These are phyloP conservation scores for Bemisia tabaci DNA, from an alignment of 1,140 invertebrate species.

Conservation along the genomic window DNA sequence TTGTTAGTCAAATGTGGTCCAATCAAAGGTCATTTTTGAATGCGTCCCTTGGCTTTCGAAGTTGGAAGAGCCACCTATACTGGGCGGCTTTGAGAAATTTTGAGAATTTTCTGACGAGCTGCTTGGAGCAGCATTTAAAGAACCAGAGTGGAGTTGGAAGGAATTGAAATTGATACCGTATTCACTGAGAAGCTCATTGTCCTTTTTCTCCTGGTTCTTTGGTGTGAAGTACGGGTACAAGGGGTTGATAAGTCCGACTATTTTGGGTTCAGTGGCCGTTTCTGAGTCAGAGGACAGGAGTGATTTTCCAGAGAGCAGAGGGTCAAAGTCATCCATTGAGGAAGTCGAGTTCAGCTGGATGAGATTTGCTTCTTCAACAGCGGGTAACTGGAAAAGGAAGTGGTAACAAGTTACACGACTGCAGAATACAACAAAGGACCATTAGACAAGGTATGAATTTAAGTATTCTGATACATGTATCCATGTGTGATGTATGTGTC, in stretches of 20 bases:
- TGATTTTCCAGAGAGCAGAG: conserved; percentile 33
- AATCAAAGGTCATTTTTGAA: conserved; percentile 14
- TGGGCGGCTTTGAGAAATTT: neutral
- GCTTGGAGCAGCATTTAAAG: conserved; percentile 4
- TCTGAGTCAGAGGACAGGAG: conserved; percentile 1
- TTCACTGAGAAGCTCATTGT: conserved; percentile 22
- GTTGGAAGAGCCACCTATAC: conserved; percentile 3
- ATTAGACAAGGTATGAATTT: too few species aligned
- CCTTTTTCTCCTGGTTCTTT: conserved; percentile 24
- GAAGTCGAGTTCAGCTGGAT: conserved; percentile 42
- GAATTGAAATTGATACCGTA: conserved; percentile 26
- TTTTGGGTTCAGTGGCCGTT: conserved; percentile 20
- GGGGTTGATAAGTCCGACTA: conserved; percentile 39
- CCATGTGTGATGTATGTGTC: neutral
- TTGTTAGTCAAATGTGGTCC: conserved; percentile 25
- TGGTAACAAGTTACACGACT: neutral
- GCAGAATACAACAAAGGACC: neutral
- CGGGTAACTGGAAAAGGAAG: conserved; percentile 9
- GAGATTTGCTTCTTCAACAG: conserved; percentile 29
- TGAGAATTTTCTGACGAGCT: neutral
- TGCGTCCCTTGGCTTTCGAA: conserved; percentile 1
- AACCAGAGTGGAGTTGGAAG: conserved; percentile 11
- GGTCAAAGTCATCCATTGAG: conserved; percentile 44
- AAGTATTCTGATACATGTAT: neutral
- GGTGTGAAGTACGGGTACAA: conserved; percentile 43